Evolutionary conservation across 2,888 invertebrate species (phyloP).

Genomic region (Calameuta idolon): DNA sequence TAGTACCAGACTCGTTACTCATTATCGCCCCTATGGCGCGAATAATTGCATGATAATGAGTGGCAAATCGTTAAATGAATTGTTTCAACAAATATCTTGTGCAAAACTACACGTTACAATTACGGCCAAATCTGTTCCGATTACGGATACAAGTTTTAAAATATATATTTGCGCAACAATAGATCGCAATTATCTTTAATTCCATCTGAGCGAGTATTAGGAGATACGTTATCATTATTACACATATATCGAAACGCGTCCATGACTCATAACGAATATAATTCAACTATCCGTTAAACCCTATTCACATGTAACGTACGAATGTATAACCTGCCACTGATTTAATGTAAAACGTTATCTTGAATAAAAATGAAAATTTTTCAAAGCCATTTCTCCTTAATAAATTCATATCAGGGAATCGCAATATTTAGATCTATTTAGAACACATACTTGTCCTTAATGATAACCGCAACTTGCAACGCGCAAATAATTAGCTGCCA

Average conservation of each 20-base stretch:
- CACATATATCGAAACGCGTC: neutral
- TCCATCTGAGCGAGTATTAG: neutral
- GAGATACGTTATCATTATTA: neutral
- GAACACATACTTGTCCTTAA: conserved; percentile 4
- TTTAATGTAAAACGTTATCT: neutral
- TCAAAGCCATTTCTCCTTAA: neutral
- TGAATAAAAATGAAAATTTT: neutral
- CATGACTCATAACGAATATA: neutral
- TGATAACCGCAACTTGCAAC: neutral
- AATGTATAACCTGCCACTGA: neutral
- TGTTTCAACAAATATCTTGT: neutral
- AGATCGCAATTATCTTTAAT: neutral
- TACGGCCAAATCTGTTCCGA: neutral
- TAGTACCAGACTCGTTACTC: neutral
- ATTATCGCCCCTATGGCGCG: neutral
- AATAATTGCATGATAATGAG: neutral
- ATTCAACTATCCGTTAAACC: neutral
- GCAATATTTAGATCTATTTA: neutral
- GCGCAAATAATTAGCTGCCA: neutral
- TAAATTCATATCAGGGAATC: neutral
- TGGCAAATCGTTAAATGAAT: neutral
- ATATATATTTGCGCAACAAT: neutral
- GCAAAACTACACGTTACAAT: neutral
- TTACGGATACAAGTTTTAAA: neutral
- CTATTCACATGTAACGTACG: neutral